These are phyloP conservation scores for Esox lucius DNA, from an alignment of 2,797 vertebrate species.

Conservation along the genomic window DNA sequence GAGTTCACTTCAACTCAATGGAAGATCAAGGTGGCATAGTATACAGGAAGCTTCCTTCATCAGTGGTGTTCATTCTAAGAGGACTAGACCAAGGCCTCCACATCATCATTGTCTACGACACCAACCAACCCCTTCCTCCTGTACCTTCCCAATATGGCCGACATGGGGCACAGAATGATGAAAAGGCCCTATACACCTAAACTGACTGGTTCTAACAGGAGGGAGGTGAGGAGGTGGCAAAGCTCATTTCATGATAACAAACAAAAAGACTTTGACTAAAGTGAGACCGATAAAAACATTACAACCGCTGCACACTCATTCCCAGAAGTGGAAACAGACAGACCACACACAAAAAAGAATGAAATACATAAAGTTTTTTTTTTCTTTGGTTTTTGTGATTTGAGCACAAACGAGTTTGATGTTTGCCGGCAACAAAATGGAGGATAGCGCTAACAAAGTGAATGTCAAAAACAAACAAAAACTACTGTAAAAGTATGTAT, in stretches of 20 bases:
- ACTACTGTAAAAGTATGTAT: conserved; percentile 34
- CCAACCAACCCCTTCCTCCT: background rate
- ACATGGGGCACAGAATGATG: conserved; percentile 9
- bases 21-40: background rate
- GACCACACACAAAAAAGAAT: conserved; percentile 51
- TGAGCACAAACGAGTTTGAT: conserved; percentile 26
- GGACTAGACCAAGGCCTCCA: background rate
- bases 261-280: conserved; percentile 8
- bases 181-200: background rate
- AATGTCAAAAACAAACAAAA: conserved; percentile 60
- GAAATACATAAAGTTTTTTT: conserved; percentile 31
- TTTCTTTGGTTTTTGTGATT: conserved; percentile 22
- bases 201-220: conserved; percentile 1
- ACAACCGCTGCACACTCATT: conserved; percentile 24
- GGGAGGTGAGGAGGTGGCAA: conserved; percentile 5
- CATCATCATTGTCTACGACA: background rate
- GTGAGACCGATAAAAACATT: conserved; percentile 19
- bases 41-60: background rate
- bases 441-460: conserved; percentile 46
- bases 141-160: conserved; percentile 5
- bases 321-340: conserved; percentile 26
- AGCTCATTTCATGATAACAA: conserved; percentile 21
- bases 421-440: conserved; percentile 43
- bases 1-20: background rate
- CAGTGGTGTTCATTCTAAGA: background rate